phyloP scores from a whole-genome alignment of 2,888 invertebrate genomes.

The Itoplectis maculator region DNA sequence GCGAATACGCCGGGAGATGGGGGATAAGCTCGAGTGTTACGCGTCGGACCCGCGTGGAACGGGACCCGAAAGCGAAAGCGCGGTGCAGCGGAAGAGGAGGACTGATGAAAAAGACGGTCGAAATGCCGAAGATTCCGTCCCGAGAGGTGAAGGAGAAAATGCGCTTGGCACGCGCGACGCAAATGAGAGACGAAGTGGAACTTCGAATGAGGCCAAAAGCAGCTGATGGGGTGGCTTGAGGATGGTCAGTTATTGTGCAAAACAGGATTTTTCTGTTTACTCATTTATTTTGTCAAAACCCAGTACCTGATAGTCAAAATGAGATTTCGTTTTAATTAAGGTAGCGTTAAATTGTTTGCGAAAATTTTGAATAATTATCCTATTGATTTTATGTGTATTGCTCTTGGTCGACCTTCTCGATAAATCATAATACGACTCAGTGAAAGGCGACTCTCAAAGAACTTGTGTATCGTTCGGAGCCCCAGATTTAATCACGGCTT shows the following conservation, averaged over 20 bases:
- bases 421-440: too few relatives aligned
- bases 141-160: background rate
- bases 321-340: too few relatives aligned
- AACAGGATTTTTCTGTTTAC: too few relatives aligned
- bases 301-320: too few relatives aligned
- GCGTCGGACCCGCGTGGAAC: slow-evolving; percentile 45
- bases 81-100: slow-evolving; percentile 25
- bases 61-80: slow-evolving; percentile 54
- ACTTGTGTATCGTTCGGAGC: too few relatives aligned
- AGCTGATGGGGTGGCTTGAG: background rate
- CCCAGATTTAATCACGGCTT: background rate
- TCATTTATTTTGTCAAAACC: too few relatives aligned
- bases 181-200: background rate
- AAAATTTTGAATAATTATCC: too few relatives aligned
- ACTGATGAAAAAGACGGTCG: slow-evolving; percentile 28
- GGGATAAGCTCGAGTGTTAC: slow-evolving; percentile 55
- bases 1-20: slow-evolving; percentile 49
- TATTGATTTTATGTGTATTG: too few relatives aligned
- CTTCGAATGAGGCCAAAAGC: background rate
- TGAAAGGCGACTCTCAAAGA: too few relatives aligned
- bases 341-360: too few relatives aligned
- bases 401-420: too few relatives aligned
- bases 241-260: too few relatives aligned
- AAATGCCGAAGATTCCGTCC: slow-evolving; percentile 11
- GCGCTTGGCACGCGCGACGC: background rate